Percentiles rank a stretch among this genome's conserved stretches.
Conservation (phyloP, 2,888 invertebrate species). For the Drosophila atripex region DNA sequence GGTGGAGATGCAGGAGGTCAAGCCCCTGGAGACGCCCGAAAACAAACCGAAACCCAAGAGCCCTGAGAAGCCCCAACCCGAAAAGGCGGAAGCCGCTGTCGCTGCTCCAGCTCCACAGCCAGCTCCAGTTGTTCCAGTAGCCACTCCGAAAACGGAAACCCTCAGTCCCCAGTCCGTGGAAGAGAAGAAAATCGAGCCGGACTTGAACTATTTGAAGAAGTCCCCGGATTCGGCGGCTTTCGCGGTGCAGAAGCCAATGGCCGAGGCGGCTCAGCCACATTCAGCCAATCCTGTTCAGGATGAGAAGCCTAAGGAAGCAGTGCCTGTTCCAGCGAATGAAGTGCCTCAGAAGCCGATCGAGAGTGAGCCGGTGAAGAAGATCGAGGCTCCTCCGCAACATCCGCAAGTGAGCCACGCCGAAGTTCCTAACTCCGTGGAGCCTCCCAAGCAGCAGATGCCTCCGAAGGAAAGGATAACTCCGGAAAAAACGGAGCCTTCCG, state of each 20-base stretch:
- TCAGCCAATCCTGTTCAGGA: neutral
- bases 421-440: neutral
- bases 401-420: slow-evolving; percentile 4
- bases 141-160: neutral
- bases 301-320: slow-evolving; percentile 7
- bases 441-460: slow-evolving; percentile 1
- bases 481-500: slow-evolving; percentile 20
- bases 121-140: neutral
- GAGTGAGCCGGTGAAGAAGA: slow-evolving; percentile 12
- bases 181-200: slow-evolving; percentile 25
- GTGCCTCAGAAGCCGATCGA: slow-evolving; percentile 5
- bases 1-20: slow-evolving; percentile 10
- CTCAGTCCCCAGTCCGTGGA: neutral
- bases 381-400: slow-evolving; percentile 5
- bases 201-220: slow-evolving; percentile 21
- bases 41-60: slow-evolving; percentile 21
- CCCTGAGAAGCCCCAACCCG: slow-evolving; percentile 18
- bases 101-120: neutral
- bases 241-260: neutral
- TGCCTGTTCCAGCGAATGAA: neutral
- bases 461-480: neutral
- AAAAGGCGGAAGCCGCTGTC: slow-evolving; percentile 4
- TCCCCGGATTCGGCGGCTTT: slow-evolving; percentile 14
- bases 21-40: slow-evolving; percentile 5
- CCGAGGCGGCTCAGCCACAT: neutral